Evolutionary conservation across 2,113 vertebrate genomes (phyloP), one percentile per base, ranked within the genome.

Genomic region (Notarius quadriscutis): DNA sequence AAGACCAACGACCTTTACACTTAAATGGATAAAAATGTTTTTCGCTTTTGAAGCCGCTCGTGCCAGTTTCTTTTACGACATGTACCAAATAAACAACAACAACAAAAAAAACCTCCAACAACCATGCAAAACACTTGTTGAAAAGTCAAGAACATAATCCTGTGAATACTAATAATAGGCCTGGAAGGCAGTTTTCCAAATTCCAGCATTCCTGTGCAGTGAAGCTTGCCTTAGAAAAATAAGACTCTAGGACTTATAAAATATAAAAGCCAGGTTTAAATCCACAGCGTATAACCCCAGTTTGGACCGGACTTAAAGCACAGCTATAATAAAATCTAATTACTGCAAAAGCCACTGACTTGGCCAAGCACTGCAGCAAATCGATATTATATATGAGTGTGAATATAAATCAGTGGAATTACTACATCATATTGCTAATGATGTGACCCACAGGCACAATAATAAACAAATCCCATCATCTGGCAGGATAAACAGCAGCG

Each of bases 311-410:
- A 74, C 11, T 51, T 72, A 34, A 27, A 57, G 17, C 22, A 22
- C 63, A 20, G 63, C 63, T 58, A 22, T 86, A 86, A 57, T 81
- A 81, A 86, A n/a, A 48, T 58, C 51, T 7, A 87, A 87, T 63
- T 62, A 74, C 69, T 67, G 60, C 17, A n/a, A 60, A 30, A 82
- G 18, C 80, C 79, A 74, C 53, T 84, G 69, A 55, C 80, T 55
- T 48, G 65, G 34, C 41, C 9, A 67, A 87, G 55, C 53, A 22
- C 81, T 87, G 69, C 80, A 74, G 67, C 67, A 75, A 87, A 82
- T 72, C 65, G 6, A 81, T 82, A 82, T n/a, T 48, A 87, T 22
- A 82, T 22, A 82, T 25, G 79, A 72, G 25, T 74, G 53, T 72
- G 27, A 48, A 69, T 57, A 30, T 41, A 27, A 72, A 81, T 74